Percentiles rank a stretch among this genome's conserved stretches.
phyloP scores from a whole-genome alignment of 2,113 vertebrate species.

The Elgaria multicarinata region DNA sequence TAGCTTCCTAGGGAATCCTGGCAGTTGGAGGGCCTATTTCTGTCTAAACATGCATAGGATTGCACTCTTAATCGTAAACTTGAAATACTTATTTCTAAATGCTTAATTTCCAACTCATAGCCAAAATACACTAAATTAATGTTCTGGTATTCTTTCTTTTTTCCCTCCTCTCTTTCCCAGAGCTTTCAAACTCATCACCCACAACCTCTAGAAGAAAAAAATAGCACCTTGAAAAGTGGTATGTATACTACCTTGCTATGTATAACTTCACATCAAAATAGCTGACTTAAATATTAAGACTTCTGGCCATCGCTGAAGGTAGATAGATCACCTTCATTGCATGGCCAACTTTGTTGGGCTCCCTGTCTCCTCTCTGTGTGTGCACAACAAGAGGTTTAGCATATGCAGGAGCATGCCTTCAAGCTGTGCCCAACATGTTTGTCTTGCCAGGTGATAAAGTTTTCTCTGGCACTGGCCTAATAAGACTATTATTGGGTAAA shows the following conservation, averaged over 20 bases:
- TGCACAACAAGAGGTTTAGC: not conserved
- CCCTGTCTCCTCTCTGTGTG: not conserved
- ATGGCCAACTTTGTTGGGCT: not conserved
- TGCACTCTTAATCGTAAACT: not conserved
- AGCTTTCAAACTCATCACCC: slow-evolving; percentile 78
- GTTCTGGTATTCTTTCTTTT: not conserved
- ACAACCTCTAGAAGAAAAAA: slow-evolving; percentile 67
- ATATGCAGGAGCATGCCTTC: not conserved
- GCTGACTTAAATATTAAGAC: not conserved
- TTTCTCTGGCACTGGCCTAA: not conserved
- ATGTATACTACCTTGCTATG: not conserved
- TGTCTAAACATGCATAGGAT: no score
- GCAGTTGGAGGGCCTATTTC: no score
- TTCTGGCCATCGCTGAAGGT: not conserved
- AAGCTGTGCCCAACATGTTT: not conserved
- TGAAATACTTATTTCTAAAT: not conserved
- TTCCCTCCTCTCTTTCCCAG: slow-evolving; percentile 63
- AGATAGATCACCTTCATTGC: not conserved
- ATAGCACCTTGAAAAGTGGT: slow-evolving; percentile 30
- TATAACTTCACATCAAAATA: slow-evolving; percentile 3
- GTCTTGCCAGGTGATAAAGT: not conserved
- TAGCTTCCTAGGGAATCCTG: no score
- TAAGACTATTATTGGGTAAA: not conserved
- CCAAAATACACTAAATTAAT: not conserved
- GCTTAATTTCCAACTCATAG: no score